phyloP scores from a whole-genome alignment of 2,113 vertebrate genomes.

The Lepus europaeus region DNA sequence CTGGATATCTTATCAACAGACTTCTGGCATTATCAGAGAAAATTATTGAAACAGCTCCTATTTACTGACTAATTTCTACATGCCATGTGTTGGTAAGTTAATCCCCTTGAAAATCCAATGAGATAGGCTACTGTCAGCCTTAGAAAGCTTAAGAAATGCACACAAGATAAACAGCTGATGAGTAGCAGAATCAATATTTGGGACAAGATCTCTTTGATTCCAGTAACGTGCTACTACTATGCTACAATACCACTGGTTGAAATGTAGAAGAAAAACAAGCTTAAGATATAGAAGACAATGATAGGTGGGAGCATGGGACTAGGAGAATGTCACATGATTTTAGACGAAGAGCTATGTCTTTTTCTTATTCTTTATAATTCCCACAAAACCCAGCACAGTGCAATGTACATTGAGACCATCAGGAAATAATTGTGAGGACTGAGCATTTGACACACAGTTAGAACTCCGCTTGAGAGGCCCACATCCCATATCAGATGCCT shows the following conservation, averaged over 20 bases:
- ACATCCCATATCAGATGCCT: too few species aligned
- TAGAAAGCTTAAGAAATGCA: neutral
- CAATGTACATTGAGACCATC: neutral
- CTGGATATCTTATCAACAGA: neutral
- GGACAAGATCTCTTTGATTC: neutral
- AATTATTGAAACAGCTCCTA: neutral
- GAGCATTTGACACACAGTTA: too few species aligned
- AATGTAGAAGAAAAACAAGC: neutral
- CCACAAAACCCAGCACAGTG: neutral
- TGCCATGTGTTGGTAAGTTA: neutral
- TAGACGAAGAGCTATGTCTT: neutral
- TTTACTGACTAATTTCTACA: neutral
- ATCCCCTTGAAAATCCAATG: neutral
- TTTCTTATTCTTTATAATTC: neutral
- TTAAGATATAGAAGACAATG: neutral
- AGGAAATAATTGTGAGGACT: neutral
- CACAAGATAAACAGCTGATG: neutral
- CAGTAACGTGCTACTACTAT: neutral
- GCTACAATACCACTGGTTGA: neutral
- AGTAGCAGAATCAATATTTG: neutral
- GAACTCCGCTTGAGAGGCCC: too few species aligned
- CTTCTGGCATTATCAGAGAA: conserved; percentile 10
- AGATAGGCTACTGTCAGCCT: neutral
- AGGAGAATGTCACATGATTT: neutral
- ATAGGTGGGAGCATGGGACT: neutral